Base-by-base conservation (phyloP, 2,113 vertebrate species). In the Grammomys dolichurus region DNA sequence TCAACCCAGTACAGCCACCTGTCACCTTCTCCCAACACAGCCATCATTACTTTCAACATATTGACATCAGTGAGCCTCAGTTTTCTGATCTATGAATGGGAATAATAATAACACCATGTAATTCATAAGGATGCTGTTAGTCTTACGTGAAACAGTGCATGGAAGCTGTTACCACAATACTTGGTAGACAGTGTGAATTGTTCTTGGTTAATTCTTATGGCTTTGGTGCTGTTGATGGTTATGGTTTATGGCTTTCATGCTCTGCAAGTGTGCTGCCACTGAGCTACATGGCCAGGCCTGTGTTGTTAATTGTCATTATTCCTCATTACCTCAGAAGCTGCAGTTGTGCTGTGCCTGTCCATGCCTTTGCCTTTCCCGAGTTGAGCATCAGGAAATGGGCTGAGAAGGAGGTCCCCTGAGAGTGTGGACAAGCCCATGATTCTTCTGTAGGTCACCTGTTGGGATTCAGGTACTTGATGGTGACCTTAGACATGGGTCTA, bases 21-120 rank as follows among this genome's bases (percentile, higher is more conserved):
- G 91, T 28, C 40, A 56, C 51, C 65, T 87, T 75, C 60, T 40
- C 40, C 56, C 76, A 86, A 11, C 3, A 58, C 26, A 28, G 12
- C 65, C 70, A 2, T 92, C 63, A 36, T 65, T 51, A 60, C 77
- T 56, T 51, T 63, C 14, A 65, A 2, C 46, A 28, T 76, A 10
- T 69, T 72, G 40, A 28, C 56, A 43, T 26, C 80, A 40, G 0
- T 0, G 22, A 60, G 56, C 56, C 54, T 65, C 36, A 69, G 43
- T 90, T 89, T 95, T 46, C 67, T 67, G 65, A 63, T 46, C 48
- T 81, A 19, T 92, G 80, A 85, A 76, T 84, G 22, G 43, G 56
- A 87, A 67, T 87, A 78, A 73, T 69, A 51, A 58, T 76, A 58
- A 20, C 31, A 31, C 36, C 51, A n/a, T 93, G 46, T 63, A n/a